Evolutionary conservation across 1,140 invertebrate genomes (phyloP).

Genomic region (Panagrolaimus sp.): DNA sequence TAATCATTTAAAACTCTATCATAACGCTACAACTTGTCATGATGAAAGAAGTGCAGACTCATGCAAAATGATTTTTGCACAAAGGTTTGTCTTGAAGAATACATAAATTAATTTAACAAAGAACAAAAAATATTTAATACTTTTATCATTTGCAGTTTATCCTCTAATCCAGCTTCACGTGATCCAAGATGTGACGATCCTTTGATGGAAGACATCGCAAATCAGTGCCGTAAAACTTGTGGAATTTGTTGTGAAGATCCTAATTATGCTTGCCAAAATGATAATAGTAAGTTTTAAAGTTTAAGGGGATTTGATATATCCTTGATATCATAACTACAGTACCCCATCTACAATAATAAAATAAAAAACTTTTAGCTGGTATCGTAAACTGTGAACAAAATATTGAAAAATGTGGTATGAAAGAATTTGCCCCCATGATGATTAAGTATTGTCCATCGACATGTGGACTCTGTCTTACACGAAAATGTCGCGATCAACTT

Average conservation of each 20-base stretch:
- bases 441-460: conserved; percentile 48
- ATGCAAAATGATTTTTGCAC: conserved; percentile 31
- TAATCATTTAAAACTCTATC: conserved; percentile 9
- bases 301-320: background rate
- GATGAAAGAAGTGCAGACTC: conserved; percentile 40
- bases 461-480: conserved; percentile 42
- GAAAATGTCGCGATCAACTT: conserved; percentile 38
- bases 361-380: conserved; percentile 29
- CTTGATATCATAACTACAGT: background rate
- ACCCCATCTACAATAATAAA: background rate
- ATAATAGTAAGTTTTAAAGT: conserved; percentile 38
- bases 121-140: too few species aligned
- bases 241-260: conserved; percentile 48
- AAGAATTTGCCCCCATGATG: conserved; percentile 42
- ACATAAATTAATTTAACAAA: too few species aligned
- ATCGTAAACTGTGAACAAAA: conserved; percentile 39
- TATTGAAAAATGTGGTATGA: conserved; percentile 19
- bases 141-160: too few species aligned
- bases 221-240: conserved; percentile 45
- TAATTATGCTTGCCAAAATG: conserved; percentile 42
- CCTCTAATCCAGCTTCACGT: conserved; percentile 29
- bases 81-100: too few species aligned
- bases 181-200: conserved; percentile 47
- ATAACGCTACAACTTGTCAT: conserved; percentile 36
- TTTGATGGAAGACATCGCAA: conserved; percentile 41